A percentile compares a stretch with the other conserved stretches of the same genome.
Conservation (phyloP, 2,888 invertebrate species). For the Pterostichus niger region DNA sequence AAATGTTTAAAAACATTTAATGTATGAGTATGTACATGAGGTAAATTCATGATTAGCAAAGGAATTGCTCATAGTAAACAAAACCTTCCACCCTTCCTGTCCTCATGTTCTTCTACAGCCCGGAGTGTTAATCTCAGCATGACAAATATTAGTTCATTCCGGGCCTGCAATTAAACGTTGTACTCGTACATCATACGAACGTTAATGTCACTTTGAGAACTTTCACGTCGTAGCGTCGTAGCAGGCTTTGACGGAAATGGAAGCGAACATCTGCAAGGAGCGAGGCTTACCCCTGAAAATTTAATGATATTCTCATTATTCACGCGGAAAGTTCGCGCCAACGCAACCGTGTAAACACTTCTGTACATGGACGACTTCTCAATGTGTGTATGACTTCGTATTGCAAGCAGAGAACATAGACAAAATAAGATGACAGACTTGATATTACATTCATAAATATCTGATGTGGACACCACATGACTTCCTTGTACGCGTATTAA, state of each 20-base stretch:
- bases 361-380: neutral
- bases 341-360: conserved; percentile 41
- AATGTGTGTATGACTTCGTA: neutral
- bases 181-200: conserved; percentile 46
- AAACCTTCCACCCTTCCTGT: neutral
- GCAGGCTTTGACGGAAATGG: conserved; percentile 38
- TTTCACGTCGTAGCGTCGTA: conserved; percentile 31
- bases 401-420: too few relatives aligned
- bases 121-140: conserved; percentile 32
- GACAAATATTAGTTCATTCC: conserved; percentile 43
- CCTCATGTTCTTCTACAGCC: neutral
- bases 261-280: conserved; percentile 42
- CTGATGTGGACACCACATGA: too few relatives aligned
- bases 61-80: conserved; percentile 28
- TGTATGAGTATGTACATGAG: too few relatives aligned
- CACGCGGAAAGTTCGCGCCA: conserved; percentile 2
- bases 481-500: too few relatives aligned
- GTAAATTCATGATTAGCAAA: neutral
- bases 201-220: conserved; percentile 46
- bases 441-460: too few relatives aligned
- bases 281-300: conserved; percentile 37
- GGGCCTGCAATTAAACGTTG: conserved; percentile 44
- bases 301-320: conserved; percentile 50
- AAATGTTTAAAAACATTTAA: too few relatives aligned
- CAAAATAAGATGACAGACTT: too few relatives aligned